Base-by-base conservation (phyloP, 1,140 invertebrate species). In the Leucophenga varia region DNA sequence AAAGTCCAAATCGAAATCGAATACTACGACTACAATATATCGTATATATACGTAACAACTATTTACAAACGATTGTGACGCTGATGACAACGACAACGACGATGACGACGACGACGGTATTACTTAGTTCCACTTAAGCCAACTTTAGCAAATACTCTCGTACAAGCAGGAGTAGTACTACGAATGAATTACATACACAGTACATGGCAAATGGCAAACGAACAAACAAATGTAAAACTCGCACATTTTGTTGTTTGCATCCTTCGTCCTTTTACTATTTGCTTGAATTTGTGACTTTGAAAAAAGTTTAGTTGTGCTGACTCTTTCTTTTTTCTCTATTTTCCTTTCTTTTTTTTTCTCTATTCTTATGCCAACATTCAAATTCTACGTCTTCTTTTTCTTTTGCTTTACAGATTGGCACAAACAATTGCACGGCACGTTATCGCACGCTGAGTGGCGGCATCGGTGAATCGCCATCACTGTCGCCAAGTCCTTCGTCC, bases 341-440 rank as follows among this genome's bases (percentile, higher is more conserved):
- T 52, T 43, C 41, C 16, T 35, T 34, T 44, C 17, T 35, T 43
- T 22, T 19, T 44, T 19, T 18, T 42, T 38, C 30, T 43, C n/a
- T 18, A n/a, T 21, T 3, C 8, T 14, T 21, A 3, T 42, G n/a
- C n/a, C n/a, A n/a, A n/a, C n/a, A n/a, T n/a, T 49, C n/a, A 0
- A 13, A 16, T 19, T 22, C 22, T n/a, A n/a, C n/a, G n/a, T n/a
- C n/a, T 44, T 35, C 17, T 40, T 44, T 42, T 42, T 20, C 28
- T 45, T 35, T 38, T 14, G 16, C n/a, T 25, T 43, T 42, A 20
- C 50, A 75, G 73, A 75, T 75, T 57, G 71, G 72, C 48, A 75
- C 73, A 52, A 75, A 75, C 57, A 75, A 75, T 60, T 75, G 73
- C 55, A 75, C 72, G 42, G 67, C 73, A 25, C 63, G 72, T 31